These are phyloP conservation scores for Anneissia japonica DNA, from an alignment of 35 echinoderm and acorn worm species.

Conservation along the genomic window DNA sequence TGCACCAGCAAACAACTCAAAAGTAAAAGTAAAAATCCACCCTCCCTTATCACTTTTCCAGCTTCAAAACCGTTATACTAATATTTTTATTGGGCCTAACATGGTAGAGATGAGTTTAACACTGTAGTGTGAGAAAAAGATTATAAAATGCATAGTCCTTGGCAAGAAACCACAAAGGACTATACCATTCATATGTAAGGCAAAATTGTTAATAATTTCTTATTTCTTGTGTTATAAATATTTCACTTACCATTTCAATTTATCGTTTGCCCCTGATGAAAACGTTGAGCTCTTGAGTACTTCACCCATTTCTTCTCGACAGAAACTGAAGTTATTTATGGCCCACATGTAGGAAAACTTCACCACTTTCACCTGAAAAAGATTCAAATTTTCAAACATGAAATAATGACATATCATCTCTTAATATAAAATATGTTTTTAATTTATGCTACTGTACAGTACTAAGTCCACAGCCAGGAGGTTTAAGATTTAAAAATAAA, in stretches of 20 bases:
- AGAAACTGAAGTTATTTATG: constrained; percentile 99
- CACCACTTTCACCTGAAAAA: constrained; percentile 88
- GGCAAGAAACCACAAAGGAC: background rate
- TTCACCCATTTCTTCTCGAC: constrained; percentile 98
- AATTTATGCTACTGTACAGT: background rate
- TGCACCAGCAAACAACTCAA: no score
- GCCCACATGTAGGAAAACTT: constrained; percentile 99
- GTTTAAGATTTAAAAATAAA: no score
- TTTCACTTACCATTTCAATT: constrained; percentile 90
- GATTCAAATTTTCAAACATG: background rate
- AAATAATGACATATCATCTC: background rate
- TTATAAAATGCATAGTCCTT: no score
- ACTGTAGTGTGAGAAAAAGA: no score
- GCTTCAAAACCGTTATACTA: no score
- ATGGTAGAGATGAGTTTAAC: no score
- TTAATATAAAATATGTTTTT: background rate
- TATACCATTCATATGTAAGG: background rate
- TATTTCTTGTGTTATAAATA: no score
- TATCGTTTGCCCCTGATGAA: constrained; percentile 98
- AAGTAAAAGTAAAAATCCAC: no score
- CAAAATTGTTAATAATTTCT: no score
- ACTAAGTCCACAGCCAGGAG: no score
- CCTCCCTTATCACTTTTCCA: no score
- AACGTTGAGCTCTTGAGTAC: constrained; percentile 97
- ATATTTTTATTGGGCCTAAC: no score